Base-by-base conservation (phyloP, 2,888 invertebrate genomes). In the Amphipyra tragopoginis region DNA sequence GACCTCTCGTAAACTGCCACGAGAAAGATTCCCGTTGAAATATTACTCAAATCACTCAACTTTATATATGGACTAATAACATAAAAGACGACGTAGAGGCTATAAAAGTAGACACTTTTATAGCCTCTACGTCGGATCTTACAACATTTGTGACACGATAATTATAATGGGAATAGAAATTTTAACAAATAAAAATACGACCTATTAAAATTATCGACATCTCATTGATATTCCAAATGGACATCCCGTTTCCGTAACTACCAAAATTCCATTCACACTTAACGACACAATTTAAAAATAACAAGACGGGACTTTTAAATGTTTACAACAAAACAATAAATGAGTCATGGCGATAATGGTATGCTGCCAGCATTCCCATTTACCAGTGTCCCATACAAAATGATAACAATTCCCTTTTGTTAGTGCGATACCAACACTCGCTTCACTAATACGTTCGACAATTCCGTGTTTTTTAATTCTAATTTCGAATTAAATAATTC, bases 401-500 rank as follows among this genome's bases (percentile, higher is more conserved):
- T 91, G 93, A 93, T 94, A 94, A 93, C 86, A 89, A 92, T 89
- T 86, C 90, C 90, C 87, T 90, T 90, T 88, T 88, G 91, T 93
- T 91, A 93, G 93, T 93, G 69, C 82, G 77, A 83, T 82, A 83
- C 82, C 81, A 86, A 81, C 87, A 80, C 65, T 84, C 86, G 86
- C 72, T 80, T 84, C 82, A 88, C 78, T 82, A 80, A 85, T 85
- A 93, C 93, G 91, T 85, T 71, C 38, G 36, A 53, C 45, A 60
- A 33, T 73, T 56, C 45, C 51, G 52, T 61, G 26, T 54, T 33
- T 58, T 51, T 39, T 7, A 21, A 54, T 52, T 36, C 39, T 45
- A 51, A 54, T 38, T 43, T 51, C 15, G 15, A 51, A 39, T 1
- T 8, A 10, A 40, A 53, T 42, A 52, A 15, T 59, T 50, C 33